These are phyloP conservation scores for Neoscelio sp. DNA, from an alignment of 2,888 invertebrate species.

Conservation along the genomic window DNA sequence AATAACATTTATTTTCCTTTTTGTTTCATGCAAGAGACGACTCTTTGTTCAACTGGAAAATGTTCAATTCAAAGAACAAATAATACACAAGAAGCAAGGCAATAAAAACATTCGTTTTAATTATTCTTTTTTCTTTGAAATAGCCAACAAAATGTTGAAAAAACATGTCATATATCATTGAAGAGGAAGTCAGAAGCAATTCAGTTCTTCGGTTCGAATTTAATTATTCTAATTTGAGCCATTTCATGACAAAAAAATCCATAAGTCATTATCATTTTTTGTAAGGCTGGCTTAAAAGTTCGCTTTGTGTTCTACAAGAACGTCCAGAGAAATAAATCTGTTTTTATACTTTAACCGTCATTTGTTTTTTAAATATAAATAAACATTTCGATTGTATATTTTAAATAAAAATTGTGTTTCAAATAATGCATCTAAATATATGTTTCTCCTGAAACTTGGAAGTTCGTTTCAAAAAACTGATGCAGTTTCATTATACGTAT, in stretches of 20 bases:
- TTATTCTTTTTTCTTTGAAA: not conserved
- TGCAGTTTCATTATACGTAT: not conserved
- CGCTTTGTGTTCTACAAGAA: not conserved
- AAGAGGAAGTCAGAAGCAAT: conserved; percentile 3
- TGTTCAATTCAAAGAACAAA: conserved; percentile 12
- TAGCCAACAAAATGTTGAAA: not conserved
- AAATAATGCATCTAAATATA: too few relatives aligned
- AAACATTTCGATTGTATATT: too few relatives aligned
- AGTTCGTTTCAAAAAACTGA: not conserved
- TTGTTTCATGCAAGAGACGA: not conserved
- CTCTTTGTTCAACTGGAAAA: conserved; percentile 21
- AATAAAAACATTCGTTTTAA: conserved; percentile 9
- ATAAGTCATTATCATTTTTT: conserved; percentile 3
- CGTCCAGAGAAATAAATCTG: not conserved
- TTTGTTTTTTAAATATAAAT: too few relatives aligned
- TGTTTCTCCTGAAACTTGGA: too few relatives aligned
- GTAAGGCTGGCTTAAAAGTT: not conserved
- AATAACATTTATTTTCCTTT: conserved; percentile 4
- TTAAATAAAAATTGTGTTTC: too few relatives aligned
- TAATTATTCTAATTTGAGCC: conserved; percentile 5
- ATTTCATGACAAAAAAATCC: not conserved
- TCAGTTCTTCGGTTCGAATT: conserved; percentile 5
- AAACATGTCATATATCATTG: conserved; percentile 1
- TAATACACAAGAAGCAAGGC: conserved; percentile 1
- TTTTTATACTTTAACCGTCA: not conserved